These are phyloP conservation scores for Holacanthus passer DNA, from an alignment of 2,113 vertebrate species.

Conservation along the genomic window DNA sequence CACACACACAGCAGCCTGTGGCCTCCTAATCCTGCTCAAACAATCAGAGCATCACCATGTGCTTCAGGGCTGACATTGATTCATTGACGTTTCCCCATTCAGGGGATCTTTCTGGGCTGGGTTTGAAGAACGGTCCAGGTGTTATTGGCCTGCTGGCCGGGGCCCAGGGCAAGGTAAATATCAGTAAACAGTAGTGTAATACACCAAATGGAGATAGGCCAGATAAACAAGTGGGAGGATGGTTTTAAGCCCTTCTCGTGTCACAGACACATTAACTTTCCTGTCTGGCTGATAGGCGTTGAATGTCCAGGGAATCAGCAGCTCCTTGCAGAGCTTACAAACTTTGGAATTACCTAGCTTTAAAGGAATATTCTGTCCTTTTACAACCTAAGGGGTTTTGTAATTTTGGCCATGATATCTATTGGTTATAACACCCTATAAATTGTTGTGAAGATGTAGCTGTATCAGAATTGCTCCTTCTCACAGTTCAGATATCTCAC, in stretches of 20 bases:
- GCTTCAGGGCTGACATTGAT: conserved; percentile 68
- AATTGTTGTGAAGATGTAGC: not conserved
- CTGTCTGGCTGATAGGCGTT: conserved; percentile 2
- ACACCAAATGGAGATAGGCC: conserved; percentile 52
- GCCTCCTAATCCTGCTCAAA: conserved; percentile 80
- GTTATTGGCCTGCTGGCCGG: conserved; percentile 47
- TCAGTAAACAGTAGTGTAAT: conserved; percentile 51
- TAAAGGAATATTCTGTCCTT: not conserved
- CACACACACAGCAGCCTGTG: conserved; percentile 27
- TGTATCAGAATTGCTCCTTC: not conserved
- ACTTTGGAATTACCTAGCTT: not conserved
- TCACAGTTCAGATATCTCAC: too few species aligned
- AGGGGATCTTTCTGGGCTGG: conserved; percentile 36
- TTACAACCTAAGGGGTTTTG: not conserved
- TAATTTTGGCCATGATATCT: not conserved
- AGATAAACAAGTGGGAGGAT: conserved; percentile 52
- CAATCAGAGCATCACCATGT: conserved; percentile 62
- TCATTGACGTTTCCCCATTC: conserved; percentile 49
- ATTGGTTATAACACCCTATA: not conserved
- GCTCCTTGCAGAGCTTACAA: conserved; percentile 1
- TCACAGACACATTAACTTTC: conserved; percentile 56
- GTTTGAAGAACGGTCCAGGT: conserved; percentile 48
- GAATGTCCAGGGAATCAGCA: not conserved
- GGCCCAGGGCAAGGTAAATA: conserved; percentile 56
- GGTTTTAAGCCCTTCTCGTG: conserved; percentile 46